phyloP scores from a whole-genome alignment of 1,140 invertebrate genomes.

The Pogonus chalceus region DNA sequence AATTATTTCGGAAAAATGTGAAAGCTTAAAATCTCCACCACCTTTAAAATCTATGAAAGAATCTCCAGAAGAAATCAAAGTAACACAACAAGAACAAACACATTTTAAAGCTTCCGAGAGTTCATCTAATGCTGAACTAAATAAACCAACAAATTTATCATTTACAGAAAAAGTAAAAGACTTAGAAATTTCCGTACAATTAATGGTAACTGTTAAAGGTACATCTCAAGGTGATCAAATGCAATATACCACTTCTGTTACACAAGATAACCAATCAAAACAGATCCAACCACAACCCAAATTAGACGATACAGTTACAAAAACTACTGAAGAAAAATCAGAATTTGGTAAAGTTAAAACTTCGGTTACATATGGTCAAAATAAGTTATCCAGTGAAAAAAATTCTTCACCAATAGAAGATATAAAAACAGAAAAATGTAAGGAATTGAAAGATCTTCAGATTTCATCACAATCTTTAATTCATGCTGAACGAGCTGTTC shows the following conservation, averaged over 20 bases:
- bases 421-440: neutral
- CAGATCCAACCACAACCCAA: neutral
- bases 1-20: neutral
- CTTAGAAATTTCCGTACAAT: neutral
- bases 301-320: neutral
- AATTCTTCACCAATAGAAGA: neutral
- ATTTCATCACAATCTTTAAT: conserved; percentile 4
- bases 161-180: conserved; percentile 2
- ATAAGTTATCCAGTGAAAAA: neutral
- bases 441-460: neutral
- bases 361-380: neutral
- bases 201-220: conserved; percentile 2
- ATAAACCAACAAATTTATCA: neutral
- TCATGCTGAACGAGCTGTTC: neutral
- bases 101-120: neutral
- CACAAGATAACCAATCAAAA: neutral
- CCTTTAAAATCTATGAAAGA: neutral
- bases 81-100: neutral
- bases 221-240: neutral
- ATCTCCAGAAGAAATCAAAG: neutral
- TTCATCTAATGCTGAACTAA: neutral
- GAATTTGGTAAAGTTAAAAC: conserved; percentile 3
- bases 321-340: neutral
- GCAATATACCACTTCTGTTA: neutral
- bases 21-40: no score